phyloP scores from a whole-genome alignment of 2,888 invertebrate species.

The Ennomos erosarius region DNA sequence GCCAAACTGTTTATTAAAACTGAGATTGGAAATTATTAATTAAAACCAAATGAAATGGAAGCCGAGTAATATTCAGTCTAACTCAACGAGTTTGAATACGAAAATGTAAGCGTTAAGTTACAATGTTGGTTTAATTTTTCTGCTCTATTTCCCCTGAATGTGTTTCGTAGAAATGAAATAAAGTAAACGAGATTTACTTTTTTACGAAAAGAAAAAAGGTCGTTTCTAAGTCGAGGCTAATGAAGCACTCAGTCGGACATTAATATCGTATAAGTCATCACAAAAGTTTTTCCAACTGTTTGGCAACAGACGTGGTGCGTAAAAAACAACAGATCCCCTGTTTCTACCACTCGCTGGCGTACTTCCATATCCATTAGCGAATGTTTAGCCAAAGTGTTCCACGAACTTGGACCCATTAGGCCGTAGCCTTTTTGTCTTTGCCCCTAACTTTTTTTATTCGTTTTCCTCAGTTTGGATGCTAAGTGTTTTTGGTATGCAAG shows the following conservation, averaged over 20 bases:
- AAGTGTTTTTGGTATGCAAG: slow-evolving; percentile 71
- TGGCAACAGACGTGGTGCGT: slow-evolving; percentile 69
- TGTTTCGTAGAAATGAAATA: slow-evolving; percentile 24
- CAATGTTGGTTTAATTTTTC: slow-evolving; percentile 20
- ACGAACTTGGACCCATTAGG: slow-evolving; percentile 80
- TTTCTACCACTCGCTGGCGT: slow-evolving; percentile 65
- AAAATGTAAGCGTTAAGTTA: slow-evolving; percentile 6
- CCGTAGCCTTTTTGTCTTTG: slow-evolving; percentile 76
- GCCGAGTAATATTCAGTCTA: slow-evolving; percentile 13
- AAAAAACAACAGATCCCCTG: slow-evolving; percentile 68
- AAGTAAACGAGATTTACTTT: slow-evolving; percentile 18
- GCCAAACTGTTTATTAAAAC: slow-evolving; percentile 29
- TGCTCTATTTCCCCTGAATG: slow-evolving; percentile 23
- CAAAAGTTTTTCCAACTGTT: slow-evolving; percentile 55
- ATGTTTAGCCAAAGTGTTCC: slow-evolving; percentile 84
- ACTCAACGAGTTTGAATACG: slow-evolving; percentile 2
- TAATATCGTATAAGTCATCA: slow-evolving; percentile 37
- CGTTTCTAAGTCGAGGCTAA: slow-evolving; percentile 26
- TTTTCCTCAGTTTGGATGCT: slow-evolving; percentile 57
- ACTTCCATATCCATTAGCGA: slow-evolving; percentile 83
- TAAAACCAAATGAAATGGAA: slow-evolving; percentile 23
- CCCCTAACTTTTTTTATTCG: slow-evolving; percentile 71
- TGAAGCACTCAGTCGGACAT: slow-evolving; percentile 33
- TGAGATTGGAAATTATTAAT: slow-evolving; percentile 28
- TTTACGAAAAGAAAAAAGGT: slow-evolving; percentile 17